Evolutionary conservation across 2,888 invertebrate genomes (phyloP).

Genomic region (Clusia tigrina): DNA sequence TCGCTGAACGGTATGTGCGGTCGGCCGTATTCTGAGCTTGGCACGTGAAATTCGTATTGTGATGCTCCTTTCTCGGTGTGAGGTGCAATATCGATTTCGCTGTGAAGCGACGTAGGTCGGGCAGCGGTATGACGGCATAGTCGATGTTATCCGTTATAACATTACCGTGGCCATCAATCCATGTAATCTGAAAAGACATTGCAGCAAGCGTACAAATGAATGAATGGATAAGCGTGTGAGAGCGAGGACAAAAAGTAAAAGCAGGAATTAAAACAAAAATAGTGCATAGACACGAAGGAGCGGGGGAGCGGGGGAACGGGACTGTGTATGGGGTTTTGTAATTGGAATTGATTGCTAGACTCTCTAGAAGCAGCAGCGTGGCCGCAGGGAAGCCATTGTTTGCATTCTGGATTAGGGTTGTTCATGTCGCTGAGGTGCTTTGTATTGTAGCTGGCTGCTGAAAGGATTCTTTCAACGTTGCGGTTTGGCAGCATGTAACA

Average conservation of each 20-base stretch:
- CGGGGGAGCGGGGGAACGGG: background rate
- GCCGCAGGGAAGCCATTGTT: slow-evolving; percentile 26
- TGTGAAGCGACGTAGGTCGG: slow-evolving; percentile 83
- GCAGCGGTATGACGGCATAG: slow-evolving; percentile 76
- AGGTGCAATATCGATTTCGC: slow-evolving; percentile 85
- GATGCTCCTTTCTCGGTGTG: slow-evolving; percentile 85
- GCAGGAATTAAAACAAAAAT: slow-evolving; percentile 6
- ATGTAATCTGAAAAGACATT: slow-evolving; percentile 75
- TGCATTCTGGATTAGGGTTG: slow-evolving; percentile 22
- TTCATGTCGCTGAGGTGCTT: background rate
- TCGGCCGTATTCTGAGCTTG: slow-evolving; percentile 93
- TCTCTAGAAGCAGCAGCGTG: background rate
- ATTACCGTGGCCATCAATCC: slow-evolving; percentile 89
- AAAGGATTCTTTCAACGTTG: slow-evolving; percentile 36
- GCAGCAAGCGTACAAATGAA: background rate
- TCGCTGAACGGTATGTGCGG: slow-evolving; percentile 81
- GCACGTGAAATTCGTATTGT: slow-evolving; percentile 90
- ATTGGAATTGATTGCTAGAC: slow-evolving; percentile 2
- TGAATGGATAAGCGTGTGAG: background rate
- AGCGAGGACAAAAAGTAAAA: background rate
- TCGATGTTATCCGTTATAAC: slow-evolving; percentile 83
- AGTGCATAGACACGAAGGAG: slow-evolving; percentile 3
- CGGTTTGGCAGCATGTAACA: slow-evolving; percentile 26
- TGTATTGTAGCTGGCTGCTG: slow-evolving; percentile 12
- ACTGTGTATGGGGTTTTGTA: background rate